A percentile compares a stretch with the other conserved stretches of the same genome.
Conservation (phyloP, 2,113 vertebrate genomes). For the Nesogale talazaci region DNA sequence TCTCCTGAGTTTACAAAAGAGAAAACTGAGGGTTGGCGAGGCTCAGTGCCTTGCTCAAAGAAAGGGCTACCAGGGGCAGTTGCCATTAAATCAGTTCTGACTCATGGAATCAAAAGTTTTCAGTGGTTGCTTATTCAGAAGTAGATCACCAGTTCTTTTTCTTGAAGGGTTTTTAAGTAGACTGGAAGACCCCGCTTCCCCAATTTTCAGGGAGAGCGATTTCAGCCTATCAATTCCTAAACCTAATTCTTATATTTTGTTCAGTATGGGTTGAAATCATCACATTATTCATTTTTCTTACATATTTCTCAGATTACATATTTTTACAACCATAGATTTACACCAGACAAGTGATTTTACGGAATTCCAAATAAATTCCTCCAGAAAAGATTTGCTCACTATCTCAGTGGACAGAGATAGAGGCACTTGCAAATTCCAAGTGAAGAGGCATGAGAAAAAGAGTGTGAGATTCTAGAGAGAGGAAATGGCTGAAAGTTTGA, state of each 20-base stretch:
- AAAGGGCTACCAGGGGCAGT: background rate
- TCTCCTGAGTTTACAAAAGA: background rate
- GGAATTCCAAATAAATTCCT: conserved; percentile 17
- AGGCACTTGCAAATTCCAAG: background rate
- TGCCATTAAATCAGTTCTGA: background rate
- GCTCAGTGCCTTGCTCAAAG: conserved; percentile 23
- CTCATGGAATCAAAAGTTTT: background rate
- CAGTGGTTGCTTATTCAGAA: background rate
- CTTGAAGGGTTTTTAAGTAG: background rate
- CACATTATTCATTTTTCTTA: background rate
- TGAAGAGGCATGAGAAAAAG: background rate
- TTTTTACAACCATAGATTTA: background rate
- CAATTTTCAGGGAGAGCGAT: too few relatives aligned
- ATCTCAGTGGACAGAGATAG: background rate
- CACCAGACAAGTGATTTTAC: background rate
- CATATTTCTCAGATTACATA: conserved; percentile 24
- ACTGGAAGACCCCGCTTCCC: background rate
- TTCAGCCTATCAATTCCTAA: background rate
- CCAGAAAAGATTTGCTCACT: background rate
- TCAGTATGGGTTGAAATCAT: background rate
- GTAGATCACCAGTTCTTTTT: background rate
- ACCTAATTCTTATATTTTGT: background rate
- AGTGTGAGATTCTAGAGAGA: background rate
- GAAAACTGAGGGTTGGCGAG: background rate
- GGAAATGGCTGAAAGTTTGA: background rate